These are phyloP conservation scores for Mythimna vitellina DNA, from an alignment of 2,888 invertebrate genomes.

Conservation along the genomic window DNA sequence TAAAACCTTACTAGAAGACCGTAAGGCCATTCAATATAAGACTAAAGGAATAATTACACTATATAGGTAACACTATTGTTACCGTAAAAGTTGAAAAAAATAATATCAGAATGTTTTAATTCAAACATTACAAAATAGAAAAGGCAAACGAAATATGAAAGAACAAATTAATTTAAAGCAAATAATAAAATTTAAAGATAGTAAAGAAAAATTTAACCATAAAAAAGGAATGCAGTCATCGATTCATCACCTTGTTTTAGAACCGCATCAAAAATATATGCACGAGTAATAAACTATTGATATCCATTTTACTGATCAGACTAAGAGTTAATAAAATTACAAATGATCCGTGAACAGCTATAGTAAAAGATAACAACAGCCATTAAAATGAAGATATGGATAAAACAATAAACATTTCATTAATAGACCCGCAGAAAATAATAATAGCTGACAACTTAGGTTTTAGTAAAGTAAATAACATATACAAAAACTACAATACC, in stretches of 20 bases:
- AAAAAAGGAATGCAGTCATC: neutral
- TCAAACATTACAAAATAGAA: neutral
- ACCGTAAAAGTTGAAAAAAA: neutral
- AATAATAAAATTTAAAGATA: neutral
- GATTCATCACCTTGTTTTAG: neutral
- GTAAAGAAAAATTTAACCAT: neutral
- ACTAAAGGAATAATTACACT: neutral
- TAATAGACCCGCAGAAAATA: conserved; percentile 4
- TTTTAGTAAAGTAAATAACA: neutral
- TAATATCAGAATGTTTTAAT: neutral
- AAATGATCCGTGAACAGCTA: conserved; percentile 22
- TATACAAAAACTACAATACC: too few relatives aligned
- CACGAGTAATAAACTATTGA: conserved; percentile 25
- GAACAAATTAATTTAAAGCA: neutral
- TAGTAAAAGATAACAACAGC: neutral
- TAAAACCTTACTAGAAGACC: neutral
- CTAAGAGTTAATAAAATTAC: neutral
- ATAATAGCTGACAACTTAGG: conserved; percentile 5
- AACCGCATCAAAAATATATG: conserved; percentile 12
- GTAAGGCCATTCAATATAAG: neutral
- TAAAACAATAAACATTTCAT: conserved; percentile 26
- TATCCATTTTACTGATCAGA: conserved; percentile 16
- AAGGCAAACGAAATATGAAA: neutral
- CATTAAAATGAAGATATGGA: conserved; percentile 3
- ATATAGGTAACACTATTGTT: too few relatives aligned